Base-by-base conservation (phyloP, 1,140 invertebrate species). In the Idris sp. region DNA sequence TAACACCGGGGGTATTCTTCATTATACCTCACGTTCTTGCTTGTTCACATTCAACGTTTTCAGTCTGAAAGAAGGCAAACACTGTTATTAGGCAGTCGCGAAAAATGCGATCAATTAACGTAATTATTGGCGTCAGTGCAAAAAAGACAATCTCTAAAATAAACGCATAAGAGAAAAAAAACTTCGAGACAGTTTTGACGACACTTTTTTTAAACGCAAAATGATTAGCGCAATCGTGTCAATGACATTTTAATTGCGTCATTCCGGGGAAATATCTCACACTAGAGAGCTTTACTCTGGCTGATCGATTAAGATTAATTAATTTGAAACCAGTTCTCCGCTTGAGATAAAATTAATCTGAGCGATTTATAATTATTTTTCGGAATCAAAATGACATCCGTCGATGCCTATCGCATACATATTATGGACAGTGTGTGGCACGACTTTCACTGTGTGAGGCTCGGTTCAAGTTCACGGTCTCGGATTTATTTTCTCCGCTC, bases 401-500 rank as follows among this genome's bases (percentile, higher is more conserved):
- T 59, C 44, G 54, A 53, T 49, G 41, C 3, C 13, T 58, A 64
- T 68, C 62, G 48, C 49, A 46, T 31, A 14, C 48, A 61, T 68
- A 67, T 67, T 59, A 56, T 28, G 33, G 11, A 48, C 56, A 36
- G 26, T 54, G 35, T 49, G 40, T 62, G 38, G 49, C 31, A 28
- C 49, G 31, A 74, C 72, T 74, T 74, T 74, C 72, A 62, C 72
- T 68, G 33, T 58, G n/a, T 8, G 25, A 48, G 51, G 2, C 30
- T 44, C 36, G 16, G 49, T 74, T 74, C 72, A 74, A 74, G 72
- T 74, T 74, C 72, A 74, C 18, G 71, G 56, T 67, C 62, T 33
- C 28, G 14, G 31, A 49, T 56, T 74, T 67, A 49, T 59, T 74
- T 65, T 74, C 53, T 59, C 30, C 61, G 54, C 59, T 74, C 61